These are phyloP conservation scores for Crambe crambe DNA, from an alignment of 37 sponge, comb jelly and placozoan genomes.

Conservation along the genomic window DNA sequence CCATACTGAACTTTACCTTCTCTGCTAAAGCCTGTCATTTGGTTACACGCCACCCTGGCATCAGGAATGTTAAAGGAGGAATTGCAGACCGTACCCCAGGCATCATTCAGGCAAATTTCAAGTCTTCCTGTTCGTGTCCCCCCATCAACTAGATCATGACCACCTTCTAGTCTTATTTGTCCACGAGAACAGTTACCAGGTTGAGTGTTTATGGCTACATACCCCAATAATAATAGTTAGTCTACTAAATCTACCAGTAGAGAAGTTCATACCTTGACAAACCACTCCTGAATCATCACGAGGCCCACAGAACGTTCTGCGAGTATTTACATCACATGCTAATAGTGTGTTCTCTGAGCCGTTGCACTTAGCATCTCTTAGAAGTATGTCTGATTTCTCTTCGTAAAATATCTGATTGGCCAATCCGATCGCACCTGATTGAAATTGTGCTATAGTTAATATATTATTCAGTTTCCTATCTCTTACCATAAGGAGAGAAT, in stretches of 20 bases:
- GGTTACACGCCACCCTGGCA: constrained; percentile 18
- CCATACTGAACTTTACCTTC: no score
- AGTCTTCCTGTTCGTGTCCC: not conserved
- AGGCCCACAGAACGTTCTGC: constrained; percentile 1
- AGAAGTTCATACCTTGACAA: constrained; percentile 22
- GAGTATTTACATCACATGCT: not conserved
- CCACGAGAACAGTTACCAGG: constrained; percentile 22
- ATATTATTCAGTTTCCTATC: no score
- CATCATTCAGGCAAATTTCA: not conserved
- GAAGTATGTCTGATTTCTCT: not conserved
- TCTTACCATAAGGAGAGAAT: constrained; percentile 51
- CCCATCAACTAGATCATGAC: not conserved
- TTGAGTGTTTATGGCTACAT: not conserved
- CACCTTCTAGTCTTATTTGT: not conserved
- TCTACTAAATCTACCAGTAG: not conserved
- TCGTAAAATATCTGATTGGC: constrained; percentile 9
- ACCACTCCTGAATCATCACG: constrained; percentile 35
- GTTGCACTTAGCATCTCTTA: constrained; percentile 19
- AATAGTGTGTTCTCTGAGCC: constrained; percentile 25
- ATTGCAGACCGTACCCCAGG: constrained; percentile 6
- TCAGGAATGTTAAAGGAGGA: not conserved
- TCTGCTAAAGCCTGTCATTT: not conserved
- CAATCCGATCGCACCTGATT: constrained; percentile 14
- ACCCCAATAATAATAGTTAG: not conserved
- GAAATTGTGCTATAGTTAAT: not conserved